Evolutionary conservation across 2,888 invertebrate species (phyloP).

Genomic region (Nomada flava): DNA sequence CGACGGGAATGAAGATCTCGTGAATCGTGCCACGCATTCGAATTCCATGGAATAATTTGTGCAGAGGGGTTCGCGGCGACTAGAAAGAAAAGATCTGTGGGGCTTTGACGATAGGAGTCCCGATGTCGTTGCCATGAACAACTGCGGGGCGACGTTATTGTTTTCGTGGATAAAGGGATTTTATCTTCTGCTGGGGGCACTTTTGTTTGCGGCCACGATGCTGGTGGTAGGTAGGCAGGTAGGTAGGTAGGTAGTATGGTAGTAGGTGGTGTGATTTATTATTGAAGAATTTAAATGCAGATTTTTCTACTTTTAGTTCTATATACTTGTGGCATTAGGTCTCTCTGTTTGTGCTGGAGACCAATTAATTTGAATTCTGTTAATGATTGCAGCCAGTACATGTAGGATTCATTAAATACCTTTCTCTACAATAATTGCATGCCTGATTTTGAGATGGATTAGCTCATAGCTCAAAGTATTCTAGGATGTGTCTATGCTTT

Average conservation of each 20-base stretch:
- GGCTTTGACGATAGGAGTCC: background rate
- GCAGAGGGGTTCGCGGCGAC: background rate
- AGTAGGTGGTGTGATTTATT: background rate
- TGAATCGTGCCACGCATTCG: conserved; percentile 25
- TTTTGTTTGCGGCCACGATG: background rate
- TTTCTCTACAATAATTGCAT: too few relatives aligned
- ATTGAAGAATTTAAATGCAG: background rate
- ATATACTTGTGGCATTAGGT: too few relatives aligned
- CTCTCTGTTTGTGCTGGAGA: too few relatives aligned
- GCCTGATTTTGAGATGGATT: too few relatives aligned
- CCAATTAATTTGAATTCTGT: too few relatives aligned
- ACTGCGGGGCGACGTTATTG: conserved; percentile 5
- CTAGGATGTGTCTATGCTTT: too few relatives aligned
- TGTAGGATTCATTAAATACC: too few relatives aligned
- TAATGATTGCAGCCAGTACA: too few relatives aligned
- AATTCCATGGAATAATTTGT: conserved; percentile 35
- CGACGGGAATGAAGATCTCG: conserved; percentile 6
- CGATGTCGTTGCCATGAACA: conserved; percentile 4
- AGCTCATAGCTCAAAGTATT: too few relatives aligned
- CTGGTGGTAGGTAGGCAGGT: background rate
- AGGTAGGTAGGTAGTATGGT: background rate
- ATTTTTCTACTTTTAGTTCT: too few relatives aligned
- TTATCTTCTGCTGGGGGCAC: background rate
- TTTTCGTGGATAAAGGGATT: conserved; percentile 8
- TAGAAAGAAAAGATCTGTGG: conserved; percentile 1